These are phyloP conservation scores for Caerostris darwini DNA, from an alignment of 1,140 invertebrate species.

Conservation along the genomic window DNA sequence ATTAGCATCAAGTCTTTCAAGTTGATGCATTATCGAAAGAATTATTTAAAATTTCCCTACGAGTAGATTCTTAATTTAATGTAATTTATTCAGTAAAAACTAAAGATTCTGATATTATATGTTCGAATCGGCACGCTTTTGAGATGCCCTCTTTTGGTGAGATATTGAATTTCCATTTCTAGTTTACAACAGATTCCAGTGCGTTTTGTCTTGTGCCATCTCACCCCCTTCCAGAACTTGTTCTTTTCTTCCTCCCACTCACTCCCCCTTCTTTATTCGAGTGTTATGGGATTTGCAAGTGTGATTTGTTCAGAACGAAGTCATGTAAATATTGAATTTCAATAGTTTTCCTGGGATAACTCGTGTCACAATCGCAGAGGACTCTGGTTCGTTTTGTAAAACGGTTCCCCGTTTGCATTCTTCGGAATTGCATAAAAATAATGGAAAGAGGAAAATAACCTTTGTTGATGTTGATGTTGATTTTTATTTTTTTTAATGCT, in stretches of 20 bases:
- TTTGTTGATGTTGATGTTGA: not conserved
- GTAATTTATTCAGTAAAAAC: slow-evolving; percentile 68
- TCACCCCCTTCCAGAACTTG: not conserved
- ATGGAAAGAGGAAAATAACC: slow-evolving; percentile 37
- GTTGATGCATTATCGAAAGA: not conserved
- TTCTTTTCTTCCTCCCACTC: not conserved
- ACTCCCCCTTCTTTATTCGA: not conserved
- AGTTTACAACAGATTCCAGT: slow-evolving; percentile 27
- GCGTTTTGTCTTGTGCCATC: slow-evolving; percentile 42
- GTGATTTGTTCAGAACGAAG: slow-evolving; percentile 67
- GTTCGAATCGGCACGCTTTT: not conserved
- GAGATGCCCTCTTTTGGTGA: not conserved
- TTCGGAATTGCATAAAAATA: slow-evolving; percentile 46
- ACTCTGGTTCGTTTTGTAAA: slow-evolving; percentile 61
- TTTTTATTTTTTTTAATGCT: slow-evolving; percentile 5
- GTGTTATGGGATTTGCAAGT: slow-evolving; percentile 66
- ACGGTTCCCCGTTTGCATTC: slow-evolving; percentile 9
- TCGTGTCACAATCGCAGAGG: slow-evolving; percentile 31
- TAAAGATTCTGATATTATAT: slow-evolving; percentile 39
- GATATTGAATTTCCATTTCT: slow-evolving; percentile 69
- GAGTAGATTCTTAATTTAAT: slow-evolving; percentile 60
- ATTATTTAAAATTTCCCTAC: slow-evolving; percentile 53
- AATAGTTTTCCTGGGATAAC: slow-evolving; percentile 65
- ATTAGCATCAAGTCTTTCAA: slow-evolving; percentile 36
- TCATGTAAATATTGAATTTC: slow-evolving; percentile 71